These are phyloP conservation scores for Netelia virgata DNA, from an alignment of 2,888 invertebrate species.

Conservation along the genomic window DNA sequence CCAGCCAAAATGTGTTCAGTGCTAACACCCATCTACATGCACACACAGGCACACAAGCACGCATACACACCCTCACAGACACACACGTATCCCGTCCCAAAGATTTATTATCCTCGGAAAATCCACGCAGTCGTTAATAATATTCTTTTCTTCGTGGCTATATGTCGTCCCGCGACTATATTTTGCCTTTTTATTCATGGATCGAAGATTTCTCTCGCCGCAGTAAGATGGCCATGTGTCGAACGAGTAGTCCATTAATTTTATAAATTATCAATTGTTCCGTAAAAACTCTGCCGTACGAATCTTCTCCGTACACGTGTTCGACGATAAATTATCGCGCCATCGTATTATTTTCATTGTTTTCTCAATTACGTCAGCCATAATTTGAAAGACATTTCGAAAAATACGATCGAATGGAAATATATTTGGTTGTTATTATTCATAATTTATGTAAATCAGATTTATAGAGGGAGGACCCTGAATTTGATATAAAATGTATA, in stretches of 20 bases:
- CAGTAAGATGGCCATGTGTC: not conserved
- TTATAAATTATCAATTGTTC: not conserved
- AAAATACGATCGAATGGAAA: not conserved
- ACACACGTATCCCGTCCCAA: conserved; percentile 48
- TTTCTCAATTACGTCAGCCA: not conserved
- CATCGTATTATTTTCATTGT: no score
- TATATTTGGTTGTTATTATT: not conserved
- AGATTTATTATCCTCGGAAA: conserved; percentile 63
- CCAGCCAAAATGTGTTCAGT: conserved; percentile 55
- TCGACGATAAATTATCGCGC: no score
- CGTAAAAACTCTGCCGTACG: no score
- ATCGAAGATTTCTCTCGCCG: conserved; percentile 33
- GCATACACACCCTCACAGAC: not conserved
- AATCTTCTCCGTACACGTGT: no score
- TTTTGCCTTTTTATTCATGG: conserved; percentile 44
- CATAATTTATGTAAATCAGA: conserved; percentile 41
- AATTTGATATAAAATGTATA: conserved; percentile 62
- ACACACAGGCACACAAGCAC: not conserved
- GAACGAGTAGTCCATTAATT: conserved; percentile 14
- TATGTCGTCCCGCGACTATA: conserved; percentile 29
- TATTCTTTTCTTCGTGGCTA: conserved; percentile 62
- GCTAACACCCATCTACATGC: conserved; percentile 17
- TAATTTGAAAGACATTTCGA: not conserved
- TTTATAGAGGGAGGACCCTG: not conserved
- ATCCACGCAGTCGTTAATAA: conserved; percentile 69